Percentiles rank a stretch among this genome's conserved stretches.
Conservation (phyloP, 1,140 invertebrate species). For the Aplysia californica region DNA sequence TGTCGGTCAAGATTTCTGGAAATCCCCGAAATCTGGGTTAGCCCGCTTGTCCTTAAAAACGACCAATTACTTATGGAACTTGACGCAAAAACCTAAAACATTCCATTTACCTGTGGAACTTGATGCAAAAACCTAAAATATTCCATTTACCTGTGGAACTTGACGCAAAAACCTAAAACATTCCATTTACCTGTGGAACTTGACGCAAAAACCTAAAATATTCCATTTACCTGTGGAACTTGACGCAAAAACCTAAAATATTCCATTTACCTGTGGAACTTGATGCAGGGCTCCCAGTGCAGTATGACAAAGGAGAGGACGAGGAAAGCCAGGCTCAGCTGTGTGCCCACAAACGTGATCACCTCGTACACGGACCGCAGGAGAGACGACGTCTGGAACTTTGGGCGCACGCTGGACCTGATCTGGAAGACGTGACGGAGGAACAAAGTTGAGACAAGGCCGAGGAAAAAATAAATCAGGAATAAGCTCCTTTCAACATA, state of each 20-base stretch:
- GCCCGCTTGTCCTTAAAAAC: too few species aligned
- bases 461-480: background rate
- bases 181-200: too few species aligned
- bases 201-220: too few species aligned
- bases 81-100: too few species aligned
- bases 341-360: slow-evolving; percentile 37
- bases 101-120: too few species aligned
- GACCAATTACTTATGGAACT: too few species aligned
- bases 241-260: too few species aligned
- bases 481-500: background rate
- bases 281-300: slow-evolving; percentile 24
- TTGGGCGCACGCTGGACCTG: slow-evolving; percentile 35
- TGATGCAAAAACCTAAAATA: too few species aligned
- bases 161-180: too few species aligned
- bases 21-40: too few species aligned
- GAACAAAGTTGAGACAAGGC: background rate
- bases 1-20: too few species aligned
- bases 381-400: slow-evolving; percentile 26
- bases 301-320: slow-evolving; percentile 42
- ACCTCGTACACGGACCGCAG: slow-evolving; percentile 33
- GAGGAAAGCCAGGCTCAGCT: slow-evolving; percentile 35
- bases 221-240: slow-evolving; percentile 4
- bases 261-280: slow-evolving; percentile 35
- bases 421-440: slow-evolving; percentile 17
- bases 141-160: too few species aligned